These are phyloP conservation scores for Thereva nobilitata DNA, from an alignment of 2,888 invertebrate species.

Conservation along the genomic window DNA sequence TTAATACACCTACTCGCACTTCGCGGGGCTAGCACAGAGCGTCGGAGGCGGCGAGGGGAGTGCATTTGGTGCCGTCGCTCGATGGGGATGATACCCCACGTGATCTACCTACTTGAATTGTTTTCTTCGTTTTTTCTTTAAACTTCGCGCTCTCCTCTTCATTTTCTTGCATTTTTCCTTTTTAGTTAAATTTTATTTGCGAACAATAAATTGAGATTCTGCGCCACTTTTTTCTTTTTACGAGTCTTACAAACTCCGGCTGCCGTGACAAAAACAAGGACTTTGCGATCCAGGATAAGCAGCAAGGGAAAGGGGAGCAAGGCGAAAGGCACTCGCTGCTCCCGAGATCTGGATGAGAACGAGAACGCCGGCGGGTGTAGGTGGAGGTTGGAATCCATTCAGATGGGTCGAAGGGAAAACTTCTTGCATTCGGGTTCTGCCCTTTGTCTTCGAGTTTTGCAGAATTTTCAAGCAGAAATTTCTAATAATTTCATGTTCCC, in stretches of 20 bases:
- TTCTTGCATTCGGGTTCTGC: background rate
- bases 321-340: constrained; percentile 13
- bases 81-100: constrained; percentile 25
- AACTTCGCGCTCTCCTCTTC: constrained; percentile 20
- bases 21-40: constrained; percentile 32
- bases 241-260: constrained; percentile 30
- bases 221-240: constrained; percentile 24
- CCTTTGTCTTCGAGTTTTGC: constrained; percentile 7
- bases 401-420: background rate
- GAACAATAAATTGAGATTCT: constrained; percentile 36
- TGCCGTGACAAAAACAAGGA: constrained; percentile 2
- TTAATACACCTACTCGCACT: constrained; percentile 43
- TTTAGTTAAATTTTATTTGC: constrained; percentile 30
- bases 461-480: constrained; percentile 5
- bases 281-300: constrained; percentile 20
- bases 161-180: constrained; percentile 4
- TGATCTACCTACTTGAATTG: constrained; percentile 23
- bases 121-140: constrained; percentile 24
- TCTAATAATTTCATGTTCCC: too few species aligned
- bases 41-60: constrained; percentile 11
- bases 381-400: constrained; percentile 16
- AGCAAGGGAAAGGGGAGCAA: constrained; percentile 3
- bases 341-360: constrained; percentile 11
- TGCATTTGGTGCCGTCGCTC: constrained; percentile 6
- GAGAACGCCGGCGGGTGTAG: constrained; percentile 27